These are phyloP conservation scores for Phymanthus crucifer DNA, from an alignment of 92 coral and sea anemone species.

Conservation along the genomic window DNA sequence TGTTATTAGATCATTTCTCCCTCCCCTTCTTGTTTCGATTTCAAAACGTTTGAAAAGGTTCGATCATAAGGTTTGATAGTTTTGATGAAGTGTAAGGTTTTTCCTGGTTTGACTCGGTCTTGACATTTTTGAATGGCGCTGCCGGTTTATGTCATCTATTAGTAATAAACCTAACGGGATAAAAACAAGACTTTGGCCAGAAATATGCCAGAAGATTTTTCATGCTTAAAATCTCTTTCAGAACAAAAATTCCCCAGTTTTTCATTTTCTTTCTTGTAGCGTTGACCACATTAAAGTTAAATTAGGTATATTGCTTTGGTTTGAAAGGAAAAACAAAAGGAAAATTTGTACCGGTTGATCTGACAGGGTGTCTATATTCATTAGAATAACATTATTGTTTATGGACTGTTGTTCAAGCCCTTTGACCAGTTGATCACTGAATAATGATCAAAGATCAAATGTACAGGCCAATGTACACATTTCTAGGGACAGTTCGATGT, in stretches of 20 bases:
- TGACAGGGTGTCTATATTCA: background rate
- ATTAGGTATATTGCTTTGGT: background rate
- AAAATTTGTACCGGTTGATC: background rate
- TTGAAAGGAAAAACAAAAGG: background rate
- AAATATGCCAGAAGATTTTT: too few species aligned
- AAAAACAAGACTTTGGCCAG: too few species aligned
- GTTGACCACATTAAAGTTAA: background rate
- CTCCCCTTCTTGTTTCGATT: background rate
- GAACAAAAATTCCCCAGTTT: background rate
- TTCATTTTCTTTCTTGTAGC: background rate
- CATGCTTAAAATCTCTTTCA: too few species aligned
- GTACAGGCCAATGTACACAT: background rate
- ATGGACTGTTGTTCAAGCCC: background rate
- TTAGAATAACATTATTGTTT: background rate
- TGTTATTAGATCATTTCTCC: background rate
- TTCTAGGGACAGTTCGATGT: background rate
- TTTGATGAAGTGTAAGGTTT: background rate
- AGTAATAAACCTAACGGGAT: too few species aligned
- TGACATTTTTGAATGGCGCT: background rate
- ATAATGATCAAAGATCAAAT: slow-evolving; percentile 32
- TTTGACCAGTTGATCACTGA: background rate
- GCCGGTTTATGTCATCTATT: background rate
- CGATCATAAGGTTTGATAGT: too few species aligned
- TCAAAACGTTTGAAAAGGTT: background rate
- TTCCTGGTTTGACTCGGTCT: background rate